Evolutionary conservation across 2,113 vertebrate species (phyloP), one percentile per base, ranked within the genome.

Genomic region (Lophochroa leadbeateri): DNA sequence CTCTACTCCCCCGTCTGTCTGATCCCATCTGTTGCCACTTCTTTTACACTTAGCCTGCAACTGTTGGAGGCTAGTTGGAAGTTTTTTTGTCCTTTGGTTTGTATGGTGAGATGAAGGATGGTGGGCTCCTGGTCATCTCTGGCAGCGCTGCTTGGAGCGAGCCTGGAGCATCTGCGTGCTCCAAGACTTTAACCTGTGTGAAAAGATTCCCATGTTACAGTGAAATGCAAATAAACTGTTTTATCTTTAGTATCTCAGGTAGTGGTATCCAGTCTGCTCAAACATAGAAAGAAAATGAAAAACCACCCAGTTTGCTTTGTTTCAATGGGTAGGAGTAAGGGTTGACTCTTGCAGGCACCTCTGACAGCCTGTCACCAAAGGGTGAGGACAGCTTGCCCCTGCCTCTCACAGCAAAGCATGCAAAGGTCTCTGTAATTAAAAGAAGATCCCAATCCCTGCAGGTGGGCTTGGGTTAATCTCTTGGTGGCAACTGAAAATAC

Each of bases 11-110:
- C 93, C 49, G 15, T 93, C 96, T 96, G 93, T 83, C 86, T 96
- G 78, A 79, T 72, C 63, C 96, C 96, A 96, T 97, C 96, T 97
- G 94, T 90, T 88, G 65, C 91, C 20, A 3, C 92, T 93, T 86
- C 44, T n/a, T 90, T 90, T 88, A 88, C 53, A 49, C 78, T 72
- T n/a, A n/a, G 67, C 20, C 78, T 93, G 70, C 11, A 76, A 91
- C 41, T 68, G 71, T 94, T 82, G 37, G 83, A 86, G 69, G 65
- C 35, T 58, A 46, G 55, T 35, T 82, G 69, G 65, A 84, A 81
- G 83, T 3, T 33, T 46, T 80, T 69, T 70, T 87, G 57, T 91
- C 78, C 58, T 72, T 85, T 88, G 70, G 41, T 90, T 90, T 88
- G 47, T 52, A 23, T 1, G 7, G 33, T 69, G 57, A 60, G 6